Evolutionary conservation across 2,888 invertebrate species (phyloP).

Genomic region (Chloroclysta siterata): DNA sequence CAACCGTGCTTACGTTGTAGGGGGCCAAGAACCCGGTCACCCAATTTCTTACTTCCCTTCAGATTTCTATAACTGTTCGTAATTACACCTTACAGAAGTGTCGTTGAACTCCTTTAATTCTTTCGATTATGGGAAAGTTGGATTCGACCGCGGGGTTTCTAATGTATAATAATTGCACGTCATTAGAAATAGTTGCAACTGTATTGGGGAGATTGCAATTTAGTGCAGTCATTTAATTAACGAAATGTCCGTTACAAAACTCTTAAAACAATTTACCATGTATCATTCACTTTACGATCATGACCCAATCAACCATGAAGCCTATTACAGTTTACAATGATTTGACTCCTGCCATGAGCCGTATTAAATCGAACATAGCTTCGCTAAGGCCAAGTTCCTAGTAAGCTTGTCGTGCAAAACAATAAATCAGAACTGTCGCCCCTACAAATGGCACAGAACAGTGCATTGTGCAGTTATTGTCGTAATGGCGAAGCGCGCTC

Average conservation of each 20-base stretch:
- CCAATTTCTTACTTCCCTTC: slow-evolving; percentile 75
- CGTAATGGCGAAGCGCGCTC: slow-evolving; percentile 60
- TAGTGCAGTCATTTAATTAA: slow-evolving; percentile 54
- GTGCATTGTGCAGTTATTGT: slow-evolving; percentile 64
- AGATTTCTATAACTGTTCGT: slow-evolving; percentile 60
- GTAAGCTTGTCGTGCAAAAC: slow-evolving; percentile 34
- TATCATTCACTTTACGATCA: slow-evolving; percentile 1
- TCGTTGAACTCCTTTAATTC: slow-evolving; percentile 75
- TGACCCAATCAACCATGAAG: slow-evolving; percentile 10
- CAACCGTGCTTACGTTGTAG: slow-evolving; percentile 70
- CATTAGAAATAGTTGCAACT: slow-evolving; percentile 64
- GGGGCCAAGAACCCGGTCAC: slow-evolving; percentile 78
- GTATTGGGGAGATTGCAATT: slow-evolving; percentile 37
- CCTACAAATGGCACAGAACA: slow-evolving; percentile 58
- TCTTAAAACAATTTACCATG: slow-evolving; percentile 3
- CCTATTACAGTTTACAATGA: slow-evolving; percentile 2
- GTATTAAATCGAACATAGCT: slow-evolving; percentile 9
- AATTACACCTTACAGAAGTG: slow-evolving; percentile 76
- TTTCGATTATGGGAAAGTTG: slow-evolving; percentile 70
- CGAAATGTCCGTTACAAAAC: slow-evolving; percentile 36
- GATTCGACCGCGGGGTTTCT: slow-evolving; percentile 72
- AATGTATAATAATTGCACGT: slow-evolving; percentile 57
- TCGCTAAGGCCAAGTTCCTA: slow-evolving; percentile 14
- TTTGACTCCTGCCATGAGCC: slow-evolving; percentile 1
- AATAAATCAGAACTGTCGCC: slow-evolving; percentile 53